Evolutionary conservation across 2,888 invertebrate genomes (phyloP).

Genomic region (Horisme vitalbata): DNA sequence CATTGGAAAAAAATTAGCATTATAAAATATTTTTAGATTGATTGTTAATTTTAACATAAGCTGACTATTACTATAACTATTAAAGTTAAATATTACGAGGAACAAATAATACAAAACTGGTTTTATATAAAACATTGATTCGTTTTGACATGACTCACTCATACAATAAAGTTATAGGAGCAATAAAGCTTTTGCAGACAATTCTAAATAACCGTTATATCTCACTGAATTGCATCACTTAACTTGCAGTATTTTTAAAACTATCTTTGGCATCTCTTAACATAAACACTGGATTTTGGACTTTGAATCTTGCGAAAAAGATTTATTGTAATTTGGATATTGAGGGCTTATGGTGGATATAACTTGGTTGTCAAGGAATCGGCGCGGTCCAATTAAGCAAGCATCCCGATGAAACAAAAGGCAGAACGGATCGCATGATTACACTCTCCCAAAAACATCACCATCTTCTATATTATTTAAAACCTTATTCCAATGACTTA

Average conservation of each 20-base stretch:
- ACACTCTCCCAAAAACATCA: conserved; percentile 40
- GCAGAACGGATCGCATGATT: conserved; percentile 52
- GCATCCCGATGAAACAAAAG: conserved; percentile 49
- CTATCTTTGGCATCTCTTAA: conserved; percentile 18
- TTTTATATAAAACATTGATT: conserved; percentile 3
- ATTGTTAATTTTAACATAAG: too few relatives aligned
- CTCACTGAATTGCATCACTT: conserved; percentile 35
- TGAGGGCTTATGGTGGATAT: conserved; percentile 34
- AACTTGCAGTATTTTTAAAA: conserved; percentile 32
- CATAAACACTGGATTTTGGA: conserved; percentile 14
- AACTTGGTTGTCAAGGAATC: conserved; percentile 52
- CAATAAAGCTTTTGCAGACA: conserved; percentile 30
- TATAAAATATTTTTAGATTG: too few relatives aligned
- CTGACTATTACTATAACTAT: too few relatives aligned
- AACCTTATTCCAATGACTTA: conserved; percentile 37
- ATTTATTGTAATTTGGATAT: too few relatives aligned
- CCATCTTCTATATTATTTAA: conserved; percentile 31
- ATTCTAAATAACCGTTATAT: conserved; percentile 32
- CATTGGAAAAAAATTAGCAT: too few relatives aligned
- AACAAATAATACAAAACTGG: background rate
- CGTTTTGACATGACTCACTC: conserved; percentile 20
- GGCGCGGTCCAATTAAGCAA: conserved; percentile 54
- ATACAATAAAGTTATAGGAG: conserved; percentile 24
- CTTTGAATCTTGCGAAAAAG: conserved; percentile 11
- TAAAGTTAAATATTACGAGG: too few relatives aligned